A percentile compares a stretch with the other conserved stretches of the same genome.
These are phyloP conservation scores for Enteromius radiatus DNA, from an alignment of 2,797 vertebrate species.

Conservation along the genomic window DNA sequence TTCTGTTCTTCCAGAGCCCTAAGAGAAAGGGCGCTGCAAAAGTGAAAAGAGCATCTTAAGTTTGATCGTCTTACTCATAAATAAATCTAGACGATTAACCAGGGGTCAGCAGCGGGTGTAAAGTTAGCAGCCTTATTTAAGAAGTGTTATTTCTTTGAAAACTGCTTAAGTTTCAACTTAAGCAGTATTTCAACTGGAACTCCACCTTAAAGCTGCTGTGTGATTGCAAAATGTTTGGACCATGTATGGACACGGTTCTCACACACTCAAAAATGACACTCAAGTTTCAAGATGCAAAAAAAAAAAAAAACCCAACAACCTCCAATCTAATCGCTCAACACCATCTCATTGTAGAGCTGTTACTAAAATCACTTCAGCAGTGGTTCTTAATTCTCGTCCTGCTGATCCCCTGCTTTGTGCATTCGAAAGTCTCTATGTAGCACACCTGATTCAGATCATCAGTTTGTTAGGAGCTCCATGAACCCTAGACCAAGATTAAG, in stretches of 20 bases:
- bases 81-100: neutral
- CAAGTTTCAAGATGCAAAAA: neutral
- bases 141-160: neutral
- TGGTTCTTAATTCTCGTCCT: neutral
- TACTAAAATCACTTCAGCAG: neutral
- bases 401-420: neutral
- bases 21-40: neutral
- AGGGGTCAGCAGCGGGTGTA: neutral
- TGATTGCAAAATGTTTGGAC: neutral
- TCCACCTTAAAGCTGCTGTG: slow-evolving; percentile 2
- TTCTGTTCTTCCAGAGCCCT: neutral
- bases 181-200: neutral
- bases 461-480: no score
- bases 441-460: neutral
- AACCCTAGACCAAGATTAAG: neutral
- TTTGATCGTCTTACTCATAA: slow-evolving; percentile 23
- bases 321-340: neutral
- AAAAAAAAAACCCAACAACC: neutral
- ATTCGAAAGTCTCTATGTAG: neutral
- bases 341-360: neutral
- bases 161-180: neutral
- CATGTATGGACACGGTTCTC: neutral
- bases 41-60: neutral
- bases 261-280: neutral
- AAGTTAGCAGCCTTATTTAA: slow-evolving; percentile 30